Conservation (phyloP, 2,113 vertebrate genomes). For the Phyllopteryx taeniolatus region DNA sequence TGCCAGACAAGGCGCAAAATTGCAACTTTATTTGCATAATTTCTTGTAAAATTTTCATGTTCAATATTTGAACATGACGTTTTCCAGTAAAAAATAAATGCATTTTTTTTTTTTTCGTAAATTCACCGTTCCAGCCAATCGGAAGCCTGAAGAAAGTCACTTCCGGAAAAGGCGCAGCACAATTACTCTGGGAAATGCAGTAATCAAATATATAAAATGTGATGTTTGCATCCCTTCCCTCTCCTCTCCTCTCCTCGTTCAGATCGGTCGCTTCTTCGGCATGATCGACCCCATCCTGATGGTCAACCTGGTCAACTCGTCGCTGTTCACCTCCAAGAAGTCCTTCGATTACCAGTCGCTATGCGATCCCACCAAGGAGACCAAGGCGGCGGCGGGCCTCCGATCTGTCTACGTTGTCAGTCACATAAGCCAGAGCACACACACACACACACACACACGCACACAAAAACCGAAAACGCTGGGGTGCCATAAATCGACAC, state of each 20-base stretch:
- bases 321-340: slow-evolving; percentile 87
- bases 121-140: not conserved
- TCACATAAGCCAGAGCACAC: slow-evolving; percentile 57
- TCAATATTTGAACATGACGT: too few species aligned
- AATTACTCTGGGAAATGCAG: not conserved
- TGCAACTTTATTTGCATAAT: too few species aligned
- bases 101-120: too few species aligned
- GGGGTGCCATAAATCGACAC: slow-evolving; percentile 54
- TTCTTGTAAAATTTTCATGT: too few species aligned
- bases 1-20: too few species aligned
- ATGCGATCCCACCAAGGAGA: slow-evolving; percentile 82
- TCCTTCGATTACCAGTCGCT: slow-evolving; percentile 94
- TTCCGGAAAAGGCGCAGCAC: not conserved
- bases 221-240: not conserved
- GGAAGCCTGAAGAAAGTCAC: not conserved
- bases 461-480: slow-evolving; percentile 6
- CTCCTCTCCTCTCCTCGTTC: not conserved
- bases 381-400: slow-evolving; percentile 83
- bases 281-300: slow-evolving; percentile 88
- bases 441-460: slow-evolving; percentile 7
- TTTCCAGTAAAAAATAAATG: too few species aligned
- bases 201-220: too few species aligned
- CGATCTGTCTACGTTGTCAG: slow-evolving; percentile 91
- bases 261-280: slow-evolving; percentile 86
- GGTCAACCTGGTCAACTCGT: slow-evolving; percentile 83